Base-by-base conservation (phyloP, 2,888 invertebrate species). In the Esperia sulphurella region DNA sequence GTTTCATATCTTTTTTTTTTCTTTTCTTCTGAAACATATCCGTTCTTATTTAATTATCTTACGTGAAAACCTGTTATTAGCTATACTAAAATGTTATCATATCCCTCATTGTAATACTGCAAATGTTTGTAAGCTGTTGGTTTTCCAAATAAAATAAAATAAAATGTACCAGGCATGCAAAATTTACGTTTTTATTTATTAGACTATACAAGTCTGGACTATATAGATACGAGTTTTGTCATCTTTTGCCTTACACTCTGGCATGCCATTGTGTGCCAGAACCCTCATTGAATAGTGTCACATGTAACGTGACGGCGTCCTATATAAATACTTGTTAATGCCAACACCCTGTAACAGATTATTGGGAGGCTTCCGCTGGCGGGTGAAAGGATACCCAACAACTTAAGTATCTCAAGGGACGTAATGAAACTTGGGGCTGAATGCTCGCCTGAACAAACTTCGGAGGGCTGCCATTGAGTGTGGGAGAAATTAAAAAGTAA, bases 291-390 rank as follows among this genome's bases (percentile, higher is more conserved):
- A 42, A 42, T 42, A 31, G 31, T 42, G 41, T 28, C 41, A 41
- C 41, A 28, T 31, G 31, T 31, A 41, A 35, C 21, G 21, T 5
- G 21, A 21, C 21, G 28, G 41, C 41, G 14, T 42, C 46, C 46
- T 46, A 41, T 46, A 46, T 46, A 46, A 46, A 46, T 41, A 46
- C 46, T 41, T 29, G 46, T 46, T 46, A 46, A 46, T 46, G 29
- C 46, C 28, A 46, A 41, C 46, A 46, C 40, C 33, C 41, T 41
- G 41, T 35, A 31, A 37, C 46, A 46, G 46, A 46, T 46, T 46
- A 46, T 46, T 46, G 46, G 29, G 41, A 10, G 35, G 41, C 40
- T 45, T 46, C 31, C 46, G 14, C 21, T 5, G 21, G 21, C 33
- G 14, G 35, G 33, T 37, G 45, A 45, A 45, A 45, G 45, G 45